These are phyloP conservation scores for Nezara viridula DNA, from an alignment of 2,888 invertebrate species.

Conservation along the genomic window DNA sequence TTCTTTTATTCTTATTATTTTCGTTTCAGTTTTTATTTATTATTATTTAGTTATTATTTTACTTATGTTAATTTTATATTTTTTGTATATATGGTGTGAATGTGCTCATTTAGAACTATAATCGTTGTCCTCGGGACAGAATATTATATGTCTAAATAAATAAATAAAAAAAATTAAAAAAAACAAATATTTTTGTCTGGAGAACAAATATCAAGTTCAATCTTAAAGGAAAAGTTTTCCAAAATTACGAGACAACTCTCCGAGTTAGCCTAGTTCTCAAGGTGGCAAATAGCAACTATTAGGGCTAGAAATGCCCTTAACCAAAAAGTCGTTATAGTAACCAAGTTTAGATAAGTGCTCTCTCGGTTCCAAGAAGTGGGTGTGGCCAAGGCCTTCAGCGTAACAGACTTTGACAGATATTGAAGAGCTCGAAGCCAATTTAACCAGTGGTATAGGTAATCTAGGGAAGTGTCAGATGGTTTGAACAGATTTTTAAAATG, in stretches of 20 bases:
- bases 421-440: neutral
- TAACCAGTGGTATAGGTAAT: neutral
- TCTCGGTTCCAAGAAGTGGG: neutral
- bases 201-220: too few relatives aligned
- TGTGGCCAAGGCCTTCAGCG: neutral
- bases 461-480: neutral
- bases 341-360: conserved; percentile 12
- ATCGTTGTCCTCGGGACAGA: too few relatives aligned
- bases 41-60: too few relatives aligned
- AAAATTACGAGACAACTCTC: neutral
- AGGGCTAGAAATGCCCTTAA: neutral
- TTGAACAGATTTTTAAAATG: too few relatives aligned
- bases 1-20: too few relatives aligned
- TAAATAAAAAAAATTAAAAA: too few relatives aligned
- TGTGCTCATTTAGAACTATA: too few relatives aligned
- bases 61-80: too few relatives aligned
- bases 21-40: too few relatives aligned
- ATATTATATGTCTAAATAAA: too few relatives aligned
- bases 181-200: too few relatives aligned
- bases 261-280: neutral
- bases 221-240: neutral
- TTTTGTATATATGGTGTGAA: too few relatives aligned
- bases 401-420: neutral
- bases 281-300: conserved; percentile 7
- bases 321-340: conserved; percentile 36